These are phyloP conservation scores for Stichodactyla helianthus DNA, from an alignment of 64 coral and sea anemone species.

Conservation along the genomic window DNA sequence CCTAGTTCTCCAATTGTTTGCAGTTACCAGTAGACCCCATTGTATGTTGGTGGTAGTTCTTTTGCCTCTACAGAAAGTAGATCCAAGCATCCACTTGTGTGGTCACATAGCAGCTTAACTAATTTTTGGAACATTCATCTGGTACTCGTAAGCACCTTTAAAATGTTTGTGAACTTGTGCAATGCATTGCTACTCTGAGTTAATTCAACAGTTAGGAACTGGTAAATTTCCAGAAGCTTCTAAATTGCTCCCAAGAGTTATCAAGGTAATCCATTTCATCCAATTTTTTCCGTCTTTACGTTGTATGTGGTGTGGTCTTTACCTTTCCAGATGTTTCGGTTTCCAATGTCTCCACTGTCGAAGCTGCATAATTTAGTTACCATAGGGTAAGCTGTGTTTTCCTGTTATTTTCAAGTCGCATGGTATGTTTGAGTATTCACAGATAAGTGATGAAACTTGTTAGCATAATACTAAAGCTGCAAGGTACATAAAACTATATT, in stretches of 20 bases:
- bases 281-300: neutral
- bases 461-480: no score
- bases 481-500: neutral
- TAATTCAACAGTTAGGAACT: neutral
- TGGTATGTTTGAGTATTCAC: neutral
- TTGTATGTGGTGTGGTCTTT: neutral
- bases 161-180: neutral
- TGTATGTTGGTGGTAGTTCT: neutral
- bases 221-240: no score
- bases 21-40: neutral
- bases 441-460: no score
- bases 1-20: neutral
- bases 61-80: neutral
- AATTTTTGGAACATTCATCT: neutral
- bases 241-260: neutral
- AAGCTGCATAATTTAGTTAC: neutral
- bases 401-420: neutral
- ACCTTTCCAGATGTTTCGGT: neutral
- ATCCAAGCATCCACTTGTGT: neutral
- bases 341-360: neutral
- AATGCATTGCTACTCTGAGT: neutral
- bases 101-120: neutral
- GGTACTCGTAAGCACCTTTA: neutral
- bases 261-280: neutral
- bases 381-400: neutral